phyloP scores from a whole-genome alignment of 2,113 vertebrate species.

The Pollachius pollachius region DNA sequence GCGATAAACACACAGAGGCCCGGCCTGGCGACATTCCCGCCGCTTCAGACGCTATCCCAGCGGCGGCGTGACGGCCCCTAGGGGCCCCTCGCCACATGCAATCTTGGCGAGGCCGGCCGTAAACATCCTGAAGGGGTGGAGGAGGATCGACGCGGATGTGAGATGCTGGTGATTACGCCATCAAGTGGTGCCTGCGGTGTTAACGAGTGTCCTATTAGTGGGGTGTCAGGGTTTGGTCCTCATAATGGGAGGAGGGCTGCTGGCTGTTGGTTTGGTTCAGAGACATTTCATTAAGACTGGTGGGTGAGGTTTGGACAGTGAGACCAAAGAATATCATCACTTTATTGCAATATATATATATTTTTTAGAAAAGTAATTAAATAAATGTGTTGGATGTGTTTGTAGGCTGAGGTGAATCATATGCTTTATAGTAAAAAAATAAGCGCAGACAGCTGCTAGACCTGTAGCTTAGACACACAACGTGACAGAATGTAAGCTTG shows the following conservation, averaged over 20 bases:
- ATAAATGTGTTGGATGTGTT: too few relatives aligned
- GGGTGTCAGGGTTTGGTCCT: not conserved
- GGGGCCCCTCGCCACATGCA: conserved; percentile 39
- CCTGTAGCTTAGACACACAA: too few relatives aligned
- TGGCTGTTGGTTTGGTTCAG: not conserved
- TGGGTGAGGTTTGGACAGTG: not conserved
- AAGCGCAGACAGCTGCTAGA: too few relatives aligned
- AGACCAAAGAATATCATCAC: not conserved
- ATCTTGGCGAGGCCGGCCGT: conserved; percentile 46
- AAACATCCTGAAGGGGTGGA: conserved; percentile 12
- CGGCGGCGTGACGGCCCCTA: conserved; percentile 25
- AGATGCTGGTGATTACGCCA: conserved; percentile 10
- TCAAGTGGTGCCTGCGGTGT: not conserved
- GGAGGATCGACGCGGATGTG: conserved; percentile 6
- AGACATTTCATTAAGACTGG: too few relatives aligned
- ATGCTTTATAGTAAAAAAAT: too few relatives aligned
- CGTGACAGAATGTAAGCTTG: too few relatives aligned
- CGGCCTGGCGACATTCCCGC: conserved; percentile 50
- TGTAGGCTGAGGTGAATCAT: too few relatives aligned
- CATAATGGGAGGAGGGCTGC: not conserved
- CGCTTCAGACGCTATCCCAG: conserved; percentile 53
- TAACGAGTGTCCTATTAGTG: not conserved
- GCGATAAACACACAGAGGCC: conserved; percentile 51
- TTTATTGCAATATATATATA: too few relatives aligned
- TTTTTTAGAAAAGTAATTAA: too few relatives aligned